These are phyloP conservation scores for Nettapus auritus DNA, from an alignment of 2,113 vertebrate genomes.

Conservation along the genomic window DNA sequence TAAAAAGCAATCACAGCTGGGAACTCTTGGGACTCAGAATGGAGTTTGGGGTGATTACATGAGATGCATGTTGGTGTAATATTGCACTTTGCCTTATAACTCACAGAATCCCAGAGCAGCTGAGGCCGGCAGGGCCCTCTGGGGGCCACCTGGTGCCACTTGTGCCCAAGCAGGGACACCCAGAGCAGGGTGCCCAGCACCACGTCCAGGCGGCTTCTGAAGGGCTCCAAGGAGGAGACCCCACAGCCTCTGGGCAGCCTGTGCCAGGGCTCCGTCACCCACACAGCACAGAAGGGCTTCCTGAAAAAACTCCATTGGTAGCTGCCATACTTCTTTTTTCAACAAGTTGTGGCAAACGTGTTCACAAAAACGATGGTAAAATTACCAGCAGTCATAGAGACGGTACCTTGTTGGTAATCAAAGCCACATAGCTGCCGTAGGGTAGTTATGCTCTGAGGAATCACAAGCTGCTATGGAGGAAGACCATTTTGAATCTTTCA, in stretches of 20 bases:
- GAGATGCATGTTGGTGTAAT: neutral
- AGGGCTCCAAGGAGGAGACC: neutral
- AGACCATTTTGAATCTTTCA: neutral
- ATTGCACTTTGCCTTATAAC: neutral
- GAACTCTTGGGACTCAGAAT: neutral
- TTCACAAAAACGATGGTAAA: neutral
- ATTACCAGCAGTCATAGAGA: neutral
- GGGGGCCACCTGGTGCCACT: neutral
- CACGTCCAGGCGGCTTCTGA: neutral
- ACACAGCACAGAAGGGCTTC: neutral
- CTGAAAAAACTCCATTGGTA: neutral
- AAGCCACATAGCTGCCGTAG: neutral
- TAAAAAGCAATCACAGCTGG: neutral
- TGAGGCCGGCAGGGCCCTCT: neutral
- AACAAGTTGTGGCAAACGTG: accelerated
- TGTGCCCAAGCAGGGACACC: neutral
- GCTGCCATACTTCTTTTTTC: neutral
- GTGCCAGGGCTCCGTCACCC: neutral
- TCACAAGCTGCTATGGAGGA: neutral
- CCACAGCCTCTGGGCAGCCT: neutral
- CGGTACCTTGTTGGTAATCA: neutral
- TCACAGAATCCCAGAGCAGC: neutral
- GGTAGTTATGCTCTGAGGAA: neutral
- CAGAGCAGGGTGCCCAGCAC: neutral
- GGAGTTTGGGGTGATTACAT: neutral